Conservation (phyloP, 1,140 invertebrate genomes). For the Heterodera carotae region DNA sequence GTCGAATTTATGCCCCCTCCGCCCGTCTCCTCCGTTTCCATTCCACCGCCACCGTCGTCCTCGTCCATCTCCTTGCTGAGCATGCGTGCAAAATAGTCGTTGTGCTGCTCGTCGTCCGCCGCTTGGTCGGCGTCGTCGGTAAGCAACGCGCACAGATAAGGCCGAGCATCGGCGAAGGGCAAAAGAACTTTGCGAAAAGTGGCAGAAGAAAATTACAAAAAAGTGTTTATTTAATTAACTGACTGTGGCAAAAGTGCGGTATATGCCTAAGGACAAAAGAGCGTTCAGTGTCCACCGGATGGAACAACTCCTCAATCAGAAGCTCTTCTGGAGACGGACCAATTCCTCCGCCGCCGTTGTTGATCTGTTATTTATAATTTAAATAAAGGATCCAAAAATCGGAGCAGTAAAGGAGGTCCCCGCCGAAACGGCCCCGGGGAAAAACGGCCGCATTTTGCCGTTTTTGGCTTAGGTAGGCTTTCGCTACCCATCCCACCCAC, state of each 20-base stretch:
- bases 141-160: slow-evolving; percentile 30
- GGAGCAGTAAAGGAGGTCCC: too few relatives aligned
- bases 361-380: neutral
- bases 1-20: neutral
- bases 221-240: neutral
- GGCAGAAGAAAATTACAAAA: too few relatives aligned
- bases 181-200: slow-evolving; percentile 25
- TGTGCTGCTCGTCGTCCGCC: slow-evolving; percentile 21
- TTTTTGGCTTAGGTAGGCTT: too few relatives aligned
- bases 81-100: slow-evolving; percentile 28
- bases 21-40: slow-evolving; percentile 7
- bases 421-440: too few relatives aligned
- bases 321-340: slow-evolving; percentile 2
- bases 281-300: slow-evolving; percentile 18
- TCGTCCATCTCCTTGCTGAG: slow-evolving; percentile 29
- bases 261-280: slow-evolving; percentile 18
- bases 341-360: neutral
- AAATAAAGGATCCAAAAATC: too few relatives aligned
- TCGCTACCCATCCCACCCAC: neutral
- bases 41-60: neutral
- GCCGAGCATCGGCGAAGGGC: slow-evolving; percentile 35
- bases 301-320: slow-evolving; percentile 21
- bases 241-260: slow-evolving; percentile 25
- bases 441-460: neutral
- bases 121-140: slow-evolving; percentile 11